Conservation (phyloP, 2,113 vertebrate species). For the Pachycephala philippinensis region DNA sequence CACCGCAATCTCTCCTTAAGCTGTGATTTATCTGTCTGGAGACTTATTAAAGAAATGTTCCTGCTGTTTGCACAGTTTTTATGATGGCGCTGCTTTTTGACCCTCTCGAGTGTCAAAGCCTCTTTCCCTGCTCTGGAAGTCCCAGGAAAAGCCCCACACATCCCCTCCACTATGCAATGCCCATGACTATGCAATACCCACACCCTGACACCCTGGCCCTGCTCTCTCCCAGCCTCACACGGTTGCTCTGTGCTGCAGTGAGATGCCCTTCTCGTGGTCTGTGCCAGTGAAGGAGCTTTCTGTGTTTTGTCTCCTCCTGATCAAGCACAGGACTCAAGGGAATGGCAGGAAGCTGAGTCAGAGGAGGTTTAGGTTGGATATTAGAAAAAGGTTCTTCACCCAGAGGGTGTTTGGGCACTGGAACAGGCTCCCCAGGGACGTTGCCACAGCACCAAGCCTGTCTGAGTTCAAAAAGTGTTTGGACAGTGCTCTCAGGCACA, state of each 20-base stretch:
- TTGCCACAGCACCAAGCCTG: neutral
- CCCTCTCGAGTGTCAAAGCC: neutral
- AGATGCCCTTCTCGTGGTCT: neutral
- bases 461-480: neutral
- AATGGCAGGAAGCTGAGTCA: neutral
- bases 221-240: neutral
- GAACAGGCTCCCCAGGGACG: neutral
- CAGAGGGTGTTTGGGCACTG: neutral
- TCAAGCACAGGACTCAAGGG: neutral
- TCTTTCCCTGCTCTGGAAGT: neutral
- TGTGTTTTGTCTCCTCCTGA: neutral
- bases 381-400: neutral
- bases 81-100: neutral
- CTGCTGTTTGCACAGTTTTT: conserved; percentile 19
- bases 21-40: conserved; percentile 52
- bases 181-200: neutral
- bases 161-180: neutral
- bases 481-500: neutral
- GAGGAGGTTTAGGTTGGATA: neutral
- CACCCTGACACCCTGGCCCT: neutral
- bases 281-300: neutral
- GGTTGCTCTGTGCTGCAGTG: neutral
- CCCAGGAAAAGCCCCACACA: neutral
- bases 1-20: neutral
- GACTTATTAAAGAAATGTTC: conserved; percentile 42